Conservation (phyloP, 2,797 vertebrate genomes). For the Chrosomus eos region DNA sequence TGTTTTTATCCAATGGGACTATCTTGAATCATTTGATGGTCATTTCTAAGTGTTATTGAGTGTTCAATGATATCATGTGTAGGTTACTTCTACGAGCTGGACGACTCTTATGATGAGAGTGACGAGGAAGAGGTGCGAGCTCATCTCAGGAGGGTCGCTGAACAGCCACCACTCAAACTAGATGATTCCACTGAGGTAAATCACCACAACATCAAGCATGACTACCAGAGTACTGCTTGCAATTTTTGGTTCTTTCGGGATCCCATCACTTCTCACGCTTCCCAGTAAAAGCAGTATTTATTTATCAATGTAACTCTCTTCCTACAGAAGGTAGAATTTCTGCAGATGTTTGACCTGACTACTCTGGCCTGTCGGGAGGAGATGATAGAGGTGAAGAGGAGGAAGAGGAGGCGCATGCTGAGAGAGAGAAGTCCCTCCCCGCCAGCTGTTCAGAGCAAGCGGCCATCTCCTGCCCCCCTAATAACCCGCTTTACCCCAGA, state of each 20-base stretch:
- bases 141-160: constrained; percentile 92
- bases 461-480: constrained; percentile 82
- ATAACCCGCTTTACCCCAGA: constrained; percentile 94
- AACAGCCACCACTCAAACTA: constrained; percentile 94
- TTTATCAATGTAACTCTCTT: not conserved
- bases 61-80: constrained; percentile 46
- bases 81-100: constrained; percentile 98
- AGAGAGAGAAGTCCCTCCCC: constrained; percentile 93
- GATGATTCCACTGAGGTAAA: constrained; percentile 92
- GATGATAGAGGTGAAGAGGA: constrained; percentile 88
- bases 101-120: constrained; percentile 97
- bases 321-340: constrained; percentile 91
- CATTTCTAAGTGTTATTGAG: not conserved
- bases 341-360: constrained; percentile 89
- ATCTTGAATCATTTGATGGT: not conserved
- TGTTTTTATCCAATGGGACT: not conserved
- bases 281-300: not conserved
- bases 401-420: constrained; percentile 92
- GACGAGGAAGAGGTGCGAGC: constrained; percentile 96
- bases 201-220: not conserved
- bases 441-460: constrained; percentile 83
- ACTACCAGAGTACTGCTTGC: not conserved
- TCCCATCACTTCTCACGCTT: not conserved
- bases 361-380: constrained; percentile 89
- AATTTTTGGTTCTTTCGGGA: not conserved